phyloP scores from a whole-genome alignment of 2,113 vertebrate genomes.

The Python bivittatus region DNA sequence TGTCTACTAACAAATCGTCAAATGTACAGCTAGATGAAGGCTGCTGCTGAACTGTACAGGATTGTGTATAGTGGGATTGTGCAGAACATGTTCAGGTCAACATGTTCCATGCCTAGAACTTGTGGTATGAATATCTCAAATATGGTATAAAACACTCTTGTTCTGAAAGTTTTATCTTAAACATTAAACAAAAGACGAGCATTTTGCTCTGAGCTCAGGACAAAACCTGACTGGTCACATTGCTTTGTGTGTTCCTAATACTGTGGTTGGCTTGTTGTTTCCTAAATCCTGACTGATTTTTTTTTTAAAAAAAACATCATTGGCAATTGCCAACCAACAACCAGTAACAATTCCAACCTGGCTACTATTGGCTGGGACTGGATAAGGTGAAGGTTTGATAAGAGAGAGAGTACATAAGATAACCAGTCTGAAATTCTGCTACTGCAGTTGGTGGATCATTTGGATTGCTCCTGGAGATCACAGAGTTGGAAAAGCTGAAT shows the following conservation, averaged over 20 bases:
- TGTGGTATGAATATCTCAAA: neutral
- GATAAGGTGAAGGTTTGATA: neutral
- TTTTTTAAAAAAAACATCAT: too few species aligned
- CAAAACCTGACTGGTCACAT: neutral
- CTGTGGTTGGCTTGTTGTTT: neutral
- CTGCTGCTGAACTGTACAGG: neutral
- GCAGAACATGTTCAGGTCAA: neutral
- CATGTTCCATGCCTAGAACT: neutral
- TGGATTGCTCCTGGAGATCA: neutral
- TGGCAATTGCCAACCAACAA: neutral
- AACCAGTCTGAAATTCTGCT: neutral
- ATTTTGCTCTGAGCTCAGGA: neutral
- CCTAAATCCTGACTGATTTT: neutral
- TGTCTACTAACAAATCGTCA: neutral
- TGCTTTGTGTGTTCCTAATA: neutral
- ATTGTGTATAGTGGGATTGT: neutral
- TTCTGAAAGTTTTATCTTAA: neutral
- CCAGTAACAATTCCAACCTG: neutral
- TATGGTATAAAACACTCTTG: neutral
- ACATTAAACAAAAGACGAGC: neutral
- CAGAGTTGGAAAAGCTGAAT: neutral
- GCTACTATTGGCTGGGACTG: neutral
- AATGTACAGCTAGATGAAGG: neutral
- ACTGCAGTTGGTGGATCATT: neutral
- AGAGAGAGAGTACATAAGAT: neutral